Base-by-base conservation (phyloP, 2,797 vertebrate genomes). In the Labeo calbasu region DNA sequence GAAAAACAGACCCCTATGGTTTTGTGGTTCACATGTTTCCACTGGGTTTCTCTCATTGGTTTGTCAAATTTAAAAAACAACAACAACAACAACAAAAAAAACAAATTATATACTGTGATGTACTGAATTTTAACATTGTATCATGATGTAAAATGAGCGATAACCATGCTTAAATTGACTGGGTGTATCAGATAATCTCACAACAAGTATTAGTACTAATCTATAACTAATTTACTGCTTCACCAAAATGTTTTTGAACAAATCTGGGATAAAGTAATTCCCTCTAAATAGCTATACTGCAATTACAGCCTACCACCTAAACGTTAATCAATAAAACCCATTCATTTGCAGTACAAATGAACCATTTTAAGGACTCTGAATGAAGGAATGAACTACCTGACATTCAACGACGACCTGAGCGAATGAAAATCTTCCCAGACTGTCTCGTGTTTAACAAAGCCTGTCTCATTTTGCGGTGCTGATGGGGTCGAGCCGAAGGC, bases 361-460 rank as follows among this genome's bases (percentile, higher is more conserved):
- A 51, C 19, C 1, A 3, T 36, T 66, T 32, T 68, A n/a, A 66
- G 65, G 36, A 53, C 28, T 46, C 36, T 66, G 63, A 79, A 51
- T 53, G 15, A 78, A 65, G 59, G 25, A 48, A 32, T 2, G 25
- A 72, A 72, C 32, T 46, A 57, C 43, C 76, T 81, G 66, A 81
- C 5, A 28, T 70, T 57, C 55, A 50, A 28, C 14, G 14, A 80
- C 3, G 65, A 69, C 63, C 21, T 55, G 25, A 73, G 57, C 21
- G 23, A 36, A 51, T 53, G 48, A 68, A 79, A 79, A 36, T 82
- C 79, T 66, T 68, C 19, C 46, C 25, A 78, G 79, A 71, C 68
- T 0, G 23, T 61, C 70, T 73, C 5, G 46, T 73, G 57, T 23
- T 82, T 17, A 82, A 82, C 80, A 73, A 82, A 82, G 80, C 69